Evolutionary conservation across 1,140 invertebrate genomes (phyloP).

Genomic region (Solenopsis fugax): DNA sequence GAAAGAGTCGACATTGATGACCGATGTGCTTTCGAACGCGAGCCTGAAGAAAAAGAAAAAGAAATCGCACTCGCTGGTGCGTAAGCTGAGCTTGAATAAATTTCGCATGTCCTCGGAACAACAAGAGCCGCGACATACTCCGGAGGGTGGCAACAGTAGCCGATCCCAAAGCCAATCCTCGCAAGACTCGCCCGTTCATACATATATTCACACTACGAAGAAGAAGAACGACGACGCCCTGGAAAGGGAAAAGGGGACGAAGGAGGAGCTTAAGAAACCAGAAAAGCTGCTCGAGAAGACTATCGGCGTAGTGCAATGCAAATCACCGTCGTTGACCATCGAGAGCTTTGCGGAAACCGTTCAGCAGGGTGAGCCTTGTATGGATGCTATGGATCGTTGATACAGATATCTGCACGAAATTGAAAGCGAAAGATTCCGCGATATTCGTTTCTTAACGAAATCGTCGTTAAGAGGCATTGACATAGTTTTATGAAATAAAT

Average conservation of each 20-base stretch:
- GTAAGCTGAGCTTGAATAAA: constrained; percentile 82
- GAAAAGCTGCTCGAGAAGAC: constrained; percentile 79
- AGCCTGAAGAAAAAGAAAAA: constrained; percentile 81
- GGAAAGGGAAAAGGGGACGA: constrained; percentile 35
- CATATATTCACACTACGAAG: constrained; percentile 67
- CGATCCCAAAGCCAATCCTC: constrained; percentile 82
- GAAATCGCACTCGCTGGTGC: constrained; percentile 79
- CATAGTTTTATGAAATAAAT: neutral
- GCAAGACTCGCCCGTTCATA: constrained; percentile 80
- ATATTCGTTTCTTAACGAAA: neutral
- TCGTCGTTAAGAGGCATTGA: neutral
- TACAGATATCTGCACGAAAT: neutral
- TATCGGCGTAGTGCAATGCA: constrained; percentile 80
- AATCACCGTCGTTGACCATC: constrained; percentile 81
- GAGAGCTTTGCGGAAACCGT: constrained; percentile 59
- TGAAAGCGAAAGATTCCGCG: neutral
- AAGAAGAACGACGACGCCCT: constrained; percentile 54
- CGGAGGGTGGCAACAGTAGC: constrained; percentile 82
- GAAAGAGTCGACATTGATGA: neutral
- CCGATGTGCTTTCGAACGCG: constrained; percentile 44
- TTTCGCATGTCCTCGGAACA: constrained; percentile 81
- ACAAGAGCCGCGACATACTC: constrained; percentile 77
- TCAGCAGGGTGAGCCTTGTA: constrained; percentile 66
- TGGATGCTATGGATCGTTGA: neutral
- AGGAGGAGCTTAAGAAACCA: constrained; percentile 68